Percentiles rank a stretch among this genome's conserved stretches.
Evolutionary conservation across 2,888 invertebrate genomes (phyloP).

Genomic region (Seira sanloemensis): DNA sequence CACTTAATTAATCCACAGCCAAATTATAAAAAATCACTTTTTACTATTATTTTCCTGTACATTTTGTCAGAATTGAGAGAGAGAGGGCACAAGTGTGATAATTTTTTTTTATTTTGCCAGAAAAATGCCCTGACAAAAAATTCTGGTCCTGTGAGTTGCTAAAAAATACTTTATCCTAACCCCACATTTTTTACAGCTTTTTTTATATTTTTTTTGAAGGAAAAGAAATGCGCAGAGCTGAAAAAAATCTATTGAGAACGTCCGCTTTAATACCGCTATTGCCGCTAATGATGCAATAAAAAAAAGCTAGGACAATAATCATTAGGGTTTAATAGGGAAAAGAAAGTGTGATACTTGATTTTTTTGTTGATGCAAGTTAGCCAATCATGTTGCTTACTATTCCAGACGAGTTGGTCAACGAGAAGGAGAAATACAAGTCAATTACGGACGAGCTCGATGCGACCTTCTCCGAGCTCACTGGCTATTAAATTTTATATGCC

Average conservation of each 20-base stretch:
- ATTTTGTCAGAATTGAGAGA: slow-evolving; percentile 56
- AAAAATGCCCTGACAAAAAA: slow-evolving; percentile 44
- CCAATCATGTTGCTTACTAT: slow-evolving; percentile 74
- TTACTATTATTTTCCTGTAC: slow-evolving; percentile 41
- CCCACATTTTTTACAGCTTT: neutral
- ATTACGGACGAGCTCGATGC: slow-evolving; percentile 98
- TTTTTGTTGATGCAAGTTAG: neutral
- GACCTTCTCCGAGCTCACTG: slow-evolving; percentile 97
- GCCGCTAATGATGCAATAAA: neutral
- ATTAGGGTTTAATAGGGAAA: neutral
- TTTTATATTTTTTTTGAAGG: neutral
- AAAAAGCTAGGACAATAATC: neutral
- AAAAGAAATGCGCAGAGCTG: slow-evolving; percentile 13
- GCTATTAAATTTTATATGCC: slow-evolving; percentile 84
- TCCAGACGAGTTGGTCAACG: slow-evolving; percentile 89
- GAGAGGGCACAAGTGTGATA: slow-evolving; percentile 50
- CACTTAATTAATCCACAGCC: slow-evolving; percentile 53
- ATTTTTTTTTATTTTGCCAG: slow-evolving; percentile 30
- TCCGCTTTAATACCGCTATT: neutral
- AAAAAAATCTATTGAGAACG: neutral
- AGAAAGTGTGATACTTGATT: neutral
- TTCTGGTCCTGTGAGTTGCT: slow-evolving; percentile 56
- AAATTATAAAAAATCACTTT: slow-evolving; percentile 26
- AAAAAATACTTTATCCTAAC: slow-evolving; percentile 2
- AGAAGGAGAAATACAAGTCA: slow-evolving; percentile 95